Evolutionary conservation across 2,797 vertebrate genomes (phyloP), one percentile per base, ranked within the genome.

Genomic region (Anguilla pacifica): DNA sequence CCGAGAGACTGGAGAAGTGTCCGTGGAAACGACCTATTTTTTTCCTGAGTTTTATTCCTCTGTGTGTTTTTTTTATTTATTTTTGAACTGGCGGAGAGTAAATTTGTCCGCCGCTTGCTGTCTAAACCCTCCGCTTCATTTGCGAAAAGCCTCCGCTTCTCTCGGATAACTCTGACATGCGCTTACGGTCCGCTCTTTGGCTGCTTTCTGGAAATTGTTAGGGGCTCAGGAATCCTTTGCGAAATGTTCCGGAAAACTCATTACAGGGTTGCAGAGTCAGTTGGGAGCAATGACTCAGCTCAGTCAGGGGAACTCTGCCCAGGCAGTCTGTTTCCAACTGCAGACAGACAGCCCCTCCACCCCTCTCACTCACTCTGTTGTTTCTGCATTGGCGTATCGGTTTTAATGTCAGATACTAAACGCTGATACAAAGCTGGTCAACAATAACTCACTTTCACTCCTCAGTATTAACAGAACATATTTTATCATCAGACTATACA

Each of bases 191-290:
- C 77, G 31, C 3, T 53, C 55, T 19, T 83, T 57, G 70, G 59
- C 17, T 57, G 81, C 31, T 82, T 86, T 61, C 57, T 81, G 87
- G 74, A 53, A 86, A 64, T 53, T 17, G 74, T 17, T 61, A 35
- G 59, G 72, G 19, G n/a, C 35, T 55, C 61, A 81, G 85, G 85
- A 88, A 86, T 55, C 77, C 28, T 64, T 85, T 74, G 43, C 43
- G 72, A 64, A 87, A 67, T 55, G 17, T 35, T 15, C 86, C 35
- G 53, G 86, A 13, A 59, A 81, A 81, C 28, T 25, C 72, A 59
- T 82, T 72, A 86, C 57, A 51, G 85, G 59, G 39, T 51, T 57
- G 70, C 87, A 51, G 74, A 83, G 88, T 64, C 70, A n/a, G 72
- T 55, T 22, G 88, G 77, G 61, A 86, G 59, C 72, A 83, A 55